Conservation (phyloP, 2,113 vertebrate genomes). For the Daubentonia madagascariensis region DNA sequence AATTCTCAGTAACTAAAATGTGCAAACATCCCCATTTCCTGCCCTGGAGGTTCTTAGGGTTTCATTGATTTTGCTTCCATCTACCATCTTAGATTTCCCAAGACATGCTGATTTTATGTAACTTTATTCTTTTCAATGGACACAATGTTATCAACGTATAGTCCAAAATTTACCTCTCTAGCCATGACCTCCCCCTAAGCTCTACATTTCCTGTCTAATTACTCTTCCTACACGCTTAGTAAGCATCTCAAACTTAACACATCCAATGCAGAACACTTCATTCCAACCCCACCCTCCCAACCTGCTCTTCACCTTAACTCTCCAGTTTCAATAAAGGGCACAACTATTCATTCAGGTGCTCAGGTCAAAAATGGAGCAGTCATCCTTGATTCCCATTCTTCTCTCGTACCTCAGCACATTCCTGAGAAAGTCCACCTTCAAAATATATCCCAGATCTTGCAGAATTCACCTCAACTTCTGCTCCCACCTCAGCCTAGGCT, state of each 20-base stretch:
- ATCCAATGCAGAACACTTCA: background rate
- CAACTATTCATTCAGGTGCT: background rate
- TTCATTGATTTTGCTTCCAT: background rate
- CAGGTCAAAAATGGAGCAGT: background rate
- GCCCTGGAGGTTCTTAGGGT: background rate
- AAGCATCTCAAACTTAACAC: background rate
- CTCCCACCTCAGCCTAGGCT: background rate
- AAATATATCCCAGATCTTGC: background rate
- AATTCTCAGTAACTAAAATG: background rate
- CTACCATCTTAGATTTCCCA: background rate
- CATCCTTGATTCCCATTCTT: background rate
- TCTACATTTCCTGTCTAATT: background rate
- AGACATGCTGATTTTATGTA: background rate
- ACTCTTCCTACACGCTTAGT: background rate
- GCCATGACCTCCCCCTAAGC: background rate
- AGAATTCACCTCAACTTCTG: background rate
- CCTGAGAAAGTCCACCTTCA: background rate
- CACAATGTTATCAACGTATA: background rate
- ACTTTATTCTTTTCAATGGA: background rate
- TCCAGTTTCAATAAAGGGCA: background rate
- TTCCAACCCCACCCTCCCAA: background rate
- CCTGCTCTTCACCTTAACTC: background rate
- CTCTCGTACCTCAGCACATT: background rate
- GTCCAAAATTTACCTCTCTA: background rate
- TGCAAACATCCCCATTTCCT: background rate